phyloP scores from a whole-genome alignment of 2,888 invertebrate genomes.

The Vandiemenella viatica region DNA sequence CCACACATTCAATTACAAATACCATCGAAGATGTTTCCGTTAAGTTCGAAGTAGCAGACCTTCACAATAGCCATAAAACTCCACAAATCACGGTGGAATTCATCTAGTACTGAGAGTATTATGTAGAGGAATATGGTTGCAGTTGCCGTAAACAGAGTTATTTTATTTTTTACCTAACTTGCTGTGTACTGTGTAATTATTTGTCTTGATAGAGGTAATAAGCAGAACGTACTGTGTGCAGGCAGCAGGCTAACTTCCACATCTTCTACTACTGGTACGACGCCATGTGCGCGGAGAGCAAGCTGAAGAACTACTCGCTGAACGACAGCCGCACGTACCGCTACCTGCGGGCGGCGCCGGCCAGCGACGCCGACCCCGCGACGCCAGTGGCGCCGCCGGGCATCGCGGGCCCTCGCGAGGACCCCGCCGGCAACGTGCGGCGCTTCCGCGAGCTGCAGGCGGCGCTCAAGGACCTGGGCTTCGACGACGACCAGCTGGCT shows the following conservation, averaged over 20 bases:
- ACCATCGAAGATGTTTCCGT: too few relatives aligned
- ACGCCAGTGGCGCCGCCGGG: neutral
- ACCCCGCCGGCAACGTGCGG: constrained; percentile 33
- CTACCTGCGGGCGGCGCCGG: constrained; percentile 41
- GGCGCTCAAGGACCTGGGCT: constrained; percentile 49
- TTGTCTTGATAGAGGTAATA: too few relatives aligned
- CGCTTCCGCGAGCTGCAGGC: constrained; percentile 47
- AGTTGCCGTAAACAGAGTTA: too few relatives aligned
- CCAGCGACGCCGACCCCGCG: neutral
- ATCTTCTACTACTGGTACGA: constrained; percentile 83
- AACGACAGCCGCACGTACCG: constrained; percentile 54
- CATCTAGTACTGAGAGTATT: too few relatives aligned
- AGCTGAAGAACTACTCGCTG: constrained; percentile 49
- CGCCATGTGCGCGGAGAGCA: constrained; percentile 52
- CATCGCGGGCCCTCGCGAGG: constrained; percentile 1
- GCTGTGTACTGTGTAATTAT: too few relatives aligned
- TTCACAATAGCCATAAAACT: too few relatives aligned
- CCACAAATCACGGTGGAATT: too few relatives aligned
- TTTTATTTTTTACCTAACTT: too few relatives aligned
- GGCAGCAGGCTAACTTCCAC: constrained; percentile 78
- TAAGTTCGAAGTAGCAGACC: too few relatives aligned
- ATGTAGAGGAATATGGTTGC: too few relatives aligned
- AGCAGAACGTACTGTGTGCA: too few relatives aligned
- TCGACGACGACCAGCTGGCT: constrained; percentile 53
- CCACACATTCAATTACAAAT: too few relatives aligned